Conservation (phyloP, 2,888 invertebrate genomes). For the Chrysolina haemoptera region DNA sequence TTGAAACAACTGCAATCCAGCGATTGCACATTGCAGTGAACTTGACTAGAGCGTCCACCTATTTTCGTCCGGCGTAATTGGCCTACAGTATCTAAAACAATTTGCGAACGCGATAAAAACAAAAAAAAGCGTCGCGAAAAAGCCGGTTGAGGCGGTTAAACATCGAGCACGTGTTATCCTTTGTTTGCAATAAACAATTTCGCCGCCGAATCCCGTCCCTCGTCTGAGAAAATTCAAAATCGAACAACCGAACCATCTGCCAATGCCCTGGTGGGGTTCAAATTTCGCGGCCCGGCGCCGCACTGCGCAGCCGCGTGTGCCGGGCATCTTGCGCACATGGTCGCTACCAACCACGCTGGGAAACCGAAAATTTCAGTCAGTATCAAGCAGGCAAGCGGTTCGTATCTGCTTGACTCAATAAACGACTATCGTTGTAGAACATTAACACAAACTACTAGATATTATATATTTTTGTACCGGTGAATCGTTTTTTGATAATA, state of each 20-base stretch:
- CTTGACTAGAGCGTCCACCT: constrained; percentile 2
- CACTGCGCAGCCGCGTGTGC: constrained; percentile 70
- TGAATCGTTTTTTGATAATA: constrained; percentile 64
- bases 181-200: constrained; percentile 59
- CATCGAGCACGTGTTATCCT: constrained; percentile 59
- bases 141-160: constrained; percentile 44
- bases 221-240: constrained; percentile 34
- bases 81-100: constrained; percentile 24
- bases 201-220: constrained; percentile 40
- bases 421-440: constrained; percentile 55
- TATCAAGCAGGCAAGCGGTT: constrained; percentile 66
- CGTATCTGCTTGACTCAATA: constrained; percentile 65
- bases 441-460: constrained; percentile 58
- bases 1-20: background rate
- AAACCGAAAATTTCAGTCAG: constrained; percentile 65
- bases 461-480: constrained; percentile 70
- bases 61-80: constrained; percentile 7
- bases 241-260: constrained; percentile 38
- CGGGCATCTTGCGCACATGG: constrained; percentile 69
- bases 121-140: constrained; percentile 36
- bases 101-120: constrained; percentile 31
- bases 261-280: constrained; percentile 41
- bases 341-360: constrained; percentile 60
- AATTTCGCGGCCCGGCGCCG: constrained; percentile 53
- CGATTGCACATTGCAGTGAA: constrained; percentile 10